These are phyloP conservation scores for Anas platyrhynchos DNA, from an alignment of 2,113 vertebrate species.

Conservation along the genomic window DNA sequence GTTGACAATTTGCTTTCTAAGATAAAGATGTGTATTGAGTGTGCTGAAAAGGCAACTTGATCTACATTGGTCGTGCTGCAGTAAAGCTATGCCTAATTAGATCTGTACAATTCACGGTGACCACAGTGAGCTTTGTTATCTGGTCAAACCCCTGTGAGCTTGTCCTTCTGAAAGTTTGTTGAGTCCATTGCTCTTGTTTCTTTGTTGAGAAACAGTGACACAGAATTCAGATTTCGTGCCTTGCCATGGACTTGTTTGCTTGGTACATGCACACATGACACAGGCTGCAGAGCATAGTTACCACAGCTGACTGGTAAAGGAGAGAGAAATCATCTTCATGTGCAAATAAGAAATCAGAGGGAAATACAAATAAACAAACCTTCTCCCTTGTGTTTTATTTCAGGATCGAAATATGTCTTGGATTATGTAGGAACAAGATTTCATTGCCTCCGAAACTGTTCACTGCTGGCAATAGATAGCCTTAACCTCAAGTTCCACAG, in stretches of 20 bases:
- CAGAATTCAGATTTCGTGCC: background rate
- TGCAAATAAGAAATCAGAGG: background rate
- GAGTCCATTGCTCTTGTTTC: background rate
- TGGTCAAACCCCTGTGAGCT: background rate
- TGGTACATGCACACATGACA: rapidly evolving
- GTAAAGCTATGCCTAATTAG: background rate
- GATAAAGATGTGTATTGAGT: background rate
- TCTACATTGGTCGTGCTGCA: background rate
- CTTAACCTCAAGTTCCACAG: background rate
- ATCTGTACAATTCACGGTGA: background rate
- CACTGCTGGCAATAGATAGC: background rate
- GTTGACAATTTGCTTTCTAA: background rate
- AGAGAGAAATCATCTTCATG: background rate
- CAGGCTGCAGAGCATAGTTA: background rate
- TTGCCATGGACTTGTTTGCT: background rate
- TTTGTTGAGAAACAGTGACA: background rate
- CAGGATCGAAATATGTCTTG: background rate
- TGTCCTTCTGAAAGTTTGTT: background rate
- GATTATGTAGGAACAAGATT: background rate
- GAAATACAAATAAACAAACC: background rate
- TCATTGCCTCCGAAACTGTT: background rate
- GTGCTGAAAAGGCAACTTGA: background rate
- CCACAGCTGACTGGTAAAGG: background rate
- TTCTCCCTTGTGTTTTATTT: background rate
- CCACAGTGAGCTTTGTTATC: background rate